phyloP scores from a whole-genome alignment of 1,140 invertebrate genomes.

The Drosophila orena region DNA sequence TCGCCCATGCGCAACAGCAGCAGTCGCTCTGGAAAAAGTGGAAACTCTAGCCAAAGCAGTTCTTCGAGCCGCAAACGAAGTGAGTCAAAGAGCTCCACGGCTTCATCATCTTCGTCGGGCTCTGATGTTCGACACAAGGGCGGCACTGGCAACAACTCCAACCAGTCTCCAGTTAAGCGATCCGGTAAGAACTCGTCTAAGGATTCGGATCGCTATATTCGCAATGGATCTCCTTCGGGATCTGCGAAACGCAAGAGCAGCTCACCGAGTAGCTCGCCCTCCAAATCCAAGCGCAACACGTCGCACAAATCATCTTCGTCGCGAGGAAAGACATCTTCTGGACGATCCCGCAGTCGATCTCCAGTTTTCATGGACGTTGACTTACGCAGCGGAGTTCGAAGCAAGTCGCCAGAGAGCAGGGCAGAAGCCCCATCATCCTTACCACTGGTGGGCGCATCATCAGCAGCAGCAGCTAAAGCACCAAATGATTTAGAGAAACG shows the following conservation, averaged over 20 bases:
- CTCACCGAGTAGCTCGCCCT: constrained; percentile 66
- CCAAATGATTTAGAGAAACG: constrained; percentile 82
- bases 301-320: constrained; percentile 51
- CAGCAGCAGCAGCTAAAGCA: constrained; percentile 17
- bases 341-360: constrained; percentile 74
- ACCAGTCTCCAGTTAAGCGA: constrained; percentile 51
- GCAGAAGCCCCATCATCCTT: constrained; percentile 1
- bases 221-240: constrained; percentile 51
- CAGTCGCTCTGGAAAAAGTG: constrained; percentile 52
- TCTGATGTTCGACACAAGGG: constrained; percentile 58
- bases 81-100: constrained; percentile 76
- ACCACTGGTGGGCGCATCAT: background rate
- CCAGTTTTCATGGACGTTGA: constrained; percentile 64
- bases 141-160: constrained; percentile 17
- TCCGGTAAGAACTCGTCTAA: constrained; percentile 50
- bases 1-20: constrained; percentile 57
- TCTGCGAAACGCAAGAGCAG: constrained; percentile 71
- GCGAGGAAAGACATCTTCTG: constrained; percentile 40
- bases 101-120: constrained; percentile 70
- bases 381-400: constrained; percentile 36
- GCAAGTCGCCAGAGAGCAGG: constrained; percentile 56
- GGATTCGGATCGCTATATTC: constrained; percentile 63
- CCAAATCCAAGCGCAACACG: constrained; percentile 61
- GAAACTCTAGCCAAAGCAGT: constrained; percentile 44
- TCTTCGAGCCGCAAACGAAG: constrained; percentile 71